Evolutionary conservation across 2,113 vertebrate genomes (phyloP), one percentile per base, ranked within the genome.

Genomic region (Copsychus sechellarum): DNA sequence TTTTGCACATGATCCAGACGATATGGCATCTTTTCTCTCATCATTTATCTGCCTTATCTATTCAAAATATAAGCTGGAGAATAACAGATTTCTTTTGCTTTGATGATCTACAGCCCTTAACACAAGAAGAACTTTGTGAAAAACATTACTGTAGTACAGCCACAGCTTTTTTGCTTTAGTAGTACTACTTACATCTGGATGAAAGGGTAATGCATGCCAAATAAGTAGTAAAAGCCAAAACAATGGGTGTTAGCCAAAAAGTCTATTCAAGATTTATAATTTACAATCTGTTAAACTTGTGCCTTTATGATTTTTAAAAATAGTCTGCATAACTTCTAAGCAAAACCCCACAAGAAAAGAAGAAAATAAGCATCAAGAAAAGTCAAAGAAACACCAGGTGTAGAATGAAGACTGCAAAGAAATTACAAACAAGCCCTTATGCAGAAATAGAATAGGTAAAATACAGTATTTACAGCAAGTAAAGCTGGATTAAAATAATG

Each of bases 191-290:
- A 78, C 47, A 90, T 74, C 76, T 88, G 86, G 74, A 60, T 87
- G 73, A 56, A 91, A 78, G 74, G 57, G 20, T 12, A 76, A n/a
- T 2, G 7, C 36, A 60, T 50, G 57, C 48, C 88, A 97, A 92
- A 79, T 60, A 92, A 72, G 47, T 54, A 88, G 71, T 83, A 90
- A 94, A 96, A 86, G 71, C 67, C 81, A 94, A 91, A 95, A 85
- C 38, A 61, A 22, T 28, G 78, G 8, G 10, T 58, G 38, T 77
- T 43, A 76, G 81, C 66, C 87, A 90, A 76, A 89, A 93, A 73
- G 18, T 42, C 50, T 92, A 53, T 22, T 60, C 67, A 73, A 91
- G 60, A 47, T 69, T 91, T 92, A 18, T 40, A 71, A 89, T 67
- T 84, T 79, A 76, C 66, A 72, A 43, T 60, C 56, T 89, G 45